These are phyloP conservation scores for Apis florea DNA, from an alignment of 1,140 invertebrate species.

Conservation along the genomic window DNA sequence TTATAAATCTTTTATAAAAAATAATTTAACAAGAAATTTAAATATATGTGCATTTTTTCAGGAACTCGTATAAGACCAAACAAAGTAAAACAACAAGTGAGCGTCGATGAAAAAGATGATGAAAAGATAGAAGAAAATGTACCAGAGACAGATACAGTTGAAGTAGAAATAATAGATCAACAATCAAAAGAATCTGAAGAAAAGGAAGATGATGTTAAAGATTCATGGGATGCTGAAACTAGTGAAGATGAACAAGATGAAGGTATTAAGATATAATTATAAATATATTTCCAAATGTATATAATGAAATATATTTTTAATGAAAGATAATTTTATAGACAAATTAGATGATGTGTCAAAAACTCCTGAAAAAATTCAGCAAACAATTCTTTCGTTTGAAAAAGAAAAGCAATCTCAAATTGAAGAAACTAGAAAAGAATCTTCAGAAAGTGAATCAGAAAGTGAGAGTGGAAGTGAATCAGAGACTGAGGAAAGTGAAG, in stretches of 20 bases:
- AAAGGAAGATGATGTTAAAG: slow-evolving; percentile 85
- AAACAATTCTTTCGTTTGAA: slow-evolving; percentile 1
- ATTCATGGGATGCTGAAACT: slow-evolving; percentile 91
- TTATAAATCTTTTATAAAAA: neutral
- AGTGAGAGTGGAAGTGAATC: slow-evolving; percentile 79
- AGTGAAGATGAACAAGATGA: slow-evolving; percentile 84
- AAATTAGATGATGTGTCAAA: slow-evolving; percentile 74
- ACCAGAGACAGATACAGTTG: slow-evolving; percentile 78
- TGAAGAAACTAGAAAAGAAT: slow-evolving; percentile 78
- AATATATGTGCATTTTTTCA: slow-evolving; percentile 33
- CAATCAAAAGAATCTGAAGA: slow-evolving; percentile 76
- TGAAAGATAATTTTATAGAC: slow-evolving; percentile 51
- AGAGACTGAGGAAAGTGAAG: slow-evolving; percentile 81
- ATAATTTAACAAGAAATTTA: neutral
- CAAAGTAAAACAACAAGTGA: slow-evolving; percentile 82
- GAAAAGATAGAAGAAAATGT: slow-evolving; percentile 80
- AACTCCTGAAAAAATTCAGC: slow-evolving; percentile 35
- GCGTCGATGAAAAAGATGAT: slow-evolving; percentile 76
- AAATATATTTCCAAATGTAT: neutral
- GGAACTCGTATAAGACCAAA: slow-evolving; percentile 87
- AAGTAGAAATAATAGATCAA: slow-evolving; percentile 83
- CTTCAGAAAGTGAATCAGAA: slow-evolving; percentile 81
- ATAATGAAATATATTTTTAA: neutral
- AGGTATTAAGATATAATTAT: slow-evolving; percentile 44
- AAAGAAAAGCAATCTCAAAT: slow-evolving; percentile 51